Evolutionary conservation across 2,797 vertebrate genomes (phyloP).

Genomic region (Sebastolobus altivelis): DNA sequence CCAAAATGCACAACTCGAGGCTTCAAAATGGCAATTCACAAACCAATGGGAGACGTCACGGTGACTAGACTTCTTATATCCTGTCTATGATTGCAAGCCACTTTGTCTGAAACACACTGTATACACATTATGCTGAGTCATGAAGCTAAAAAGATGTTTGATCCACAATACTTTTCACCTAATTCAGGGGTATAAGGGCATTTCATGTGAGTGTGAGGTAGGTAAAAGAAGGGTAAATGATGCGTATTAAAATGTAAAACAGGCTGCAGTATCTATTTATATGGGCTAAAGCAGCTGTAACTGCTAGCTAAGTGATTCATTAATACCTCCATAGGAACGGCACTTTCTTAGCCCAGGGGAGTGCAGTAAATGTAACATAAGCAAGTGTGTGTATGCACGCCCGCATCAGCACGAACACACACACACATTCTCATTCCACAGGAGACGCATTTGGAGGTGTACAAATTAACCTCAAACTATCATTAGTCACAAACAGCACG

Average conservation of each 20-base stretch:
- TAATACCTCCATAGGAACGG: slow-evolving; percentile 58
- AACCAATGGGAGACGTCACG: too few species aligned
- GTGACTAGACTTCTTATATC: too few species aligned
- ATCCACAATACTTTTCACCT: slow-evolving; percentile 7
- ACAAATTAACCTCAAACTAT: slow-evolving; percentile 77
- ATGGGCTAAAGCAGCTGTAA: slow-evolving; percentile 69
- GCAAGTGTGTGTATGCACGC: slow-evolving; percentile 29
- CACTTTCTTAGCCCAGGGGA: slow-evolving; percentile 62
- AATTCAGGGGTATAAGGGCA: slow-evolving; percentile 7
- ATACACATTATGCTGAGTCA: not conserved
- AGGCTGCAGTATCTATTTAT: slow-evolving; percentile 64
- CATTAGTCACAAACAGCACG: slow-evolving; percentile 74
- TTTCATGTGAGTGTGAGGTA: slow-evolving; percentile 13
- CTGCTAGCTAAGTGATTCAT: slow-evolving; percentile 75
- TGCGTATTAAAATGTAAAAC: slow-evolving; percentile 60
- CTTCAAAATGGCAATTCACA: too few species aligned
- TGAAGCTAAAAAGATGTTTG: slow-evolving; percentile 6
- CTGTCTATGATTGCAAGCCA: too few species aligned
- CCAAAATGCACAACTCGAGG: too few species aligned
- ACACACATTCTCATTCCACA: slow-evolving; percentile 52
- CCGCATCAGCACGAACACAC: slow-evolving; percentile 11
- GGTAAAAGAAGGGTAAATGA: slow-evolving; percentile 42
- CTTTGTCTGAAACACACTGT: not conserved
- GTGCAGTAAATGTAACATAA: slow-evolving; percentile 61
- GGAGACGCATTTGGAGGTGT: slow-evolving; percentile 64